Evolutionary conservation across 2,888 invertebrate genomes (phyloP), one percentile per base, ranked within the genome.

Genomic region (Norana najaformis): DNA sequence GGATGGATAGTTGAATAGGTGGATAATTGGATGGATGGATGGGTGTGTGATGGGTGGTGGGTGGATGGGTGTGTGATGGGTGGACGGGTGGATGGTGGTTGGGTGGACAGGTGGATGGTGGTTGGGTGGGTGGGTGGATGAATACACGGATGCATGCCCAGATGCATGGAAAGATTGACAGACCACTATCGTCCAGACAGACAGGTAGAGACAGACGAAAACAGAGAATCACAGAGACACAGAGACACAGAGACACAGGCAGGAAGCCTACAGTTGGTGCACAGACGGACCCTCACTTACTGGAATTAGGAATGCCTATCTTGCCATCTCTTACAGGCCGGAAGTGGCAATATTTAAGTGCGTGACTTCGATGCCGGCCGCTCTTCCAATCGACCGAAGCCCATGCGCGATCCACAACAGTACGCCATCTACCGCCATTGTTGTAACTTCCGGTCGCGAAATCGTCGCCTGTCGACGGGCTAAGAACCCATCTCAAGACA

Each of bases 371-470:
- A 3, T 35, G 85, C 85, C 36, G 37, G 8, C 85, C 35, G 35
- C 36, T 85, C 85, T 36, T 85, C 85, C 85, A 85, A 85, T 85
- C 85, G 85, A 36, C 85, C 85, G 37, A 36, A 2, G 37, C 85
- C n/a, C 85, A 35, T 35, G 85, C 85, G 37, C 85, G 36, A 36
- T 69, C 69, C 69, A 69, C 47, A 47, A 47, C 69, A 13, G 30
- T n/a, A 11, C 69, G 35, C 85, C 37, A 36, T 37, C 37, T 36
- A 85, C 37, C 36, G 85, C 37, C 85, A 85, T 85, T 85, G 85
- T 85, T 85, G 35, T 85, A 36, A 85, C 85, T 85, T 85, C 85
- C 85, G 85, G 85, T 36, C 85, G 85, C 36, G n/a, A 85, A 34
- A 36, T 1, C 36, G 36, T 35, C 35, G 6, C n/a, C 85, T 23